Evolutionary conservation across 2,113 vertebrate species (phyloP).

Genomic region (Ascaphus truei): DNA sequence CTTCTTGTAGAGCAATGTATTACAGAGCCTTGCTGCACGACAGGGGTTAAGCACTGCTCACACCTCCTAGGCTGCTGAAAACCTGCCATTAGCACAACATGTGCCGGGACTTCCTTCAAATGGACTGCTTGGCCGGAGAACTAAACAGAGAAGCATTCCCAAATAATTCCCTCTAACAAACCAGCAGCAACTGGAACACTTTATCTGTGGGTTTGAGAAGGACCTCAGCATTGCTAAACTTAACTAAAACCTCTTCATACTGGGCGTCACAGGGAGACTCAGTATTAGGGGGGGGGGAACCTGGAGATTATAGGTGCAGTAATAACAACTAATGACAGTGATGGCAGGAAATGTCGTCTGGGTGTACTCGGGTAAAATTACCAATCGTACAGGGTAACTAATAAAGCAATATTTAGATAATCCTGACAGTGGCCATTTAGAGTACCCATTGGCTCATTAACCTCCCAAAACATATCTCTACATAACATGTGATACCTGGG

Average conservation of each 20-base stretch:
- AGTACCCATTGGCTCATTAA: no score
- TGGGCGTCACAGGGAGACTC: not conserved
- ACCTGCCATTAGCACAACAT: conserved; percentile 11
- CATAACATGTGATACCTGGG: no score
- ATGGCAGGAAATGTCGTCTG: no score
- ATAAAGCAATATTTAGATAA: no score
- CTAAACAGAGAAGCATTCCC: conserved; percentile 23
- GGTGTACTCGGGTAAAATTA: no score
- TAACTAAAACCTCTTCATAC: conserved; percentile 22
- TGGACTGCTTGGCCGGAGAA: conserved; percentile 29
- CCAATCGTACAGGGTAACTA: no score
- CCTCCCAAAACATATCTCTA: no score
- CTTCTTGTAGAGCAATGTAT: no score
- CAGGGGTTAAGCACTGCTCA: not conserved
- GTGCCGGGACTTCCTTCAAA: conserved; percentile 24
- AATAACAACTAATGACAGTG: no score
- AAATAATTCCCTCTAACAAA: conserved; percentile 19
- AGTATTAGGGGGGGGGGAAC: not conserved
- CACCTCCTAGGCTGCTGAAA: conserved; percentile 4
- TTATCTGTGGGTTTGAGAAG: conserved; percentile 12
- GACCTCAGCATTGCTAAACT: not conserved
- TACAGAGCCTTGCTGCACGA: no score
- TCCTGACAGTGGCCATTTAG: no score
- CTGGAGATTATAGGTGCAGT: no score
- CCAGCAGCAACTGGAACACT: conserved; percentile 29